Evolutionary conservation across 2,797 vertebrate genomes (phyloP), one percentile per base, ranked within the genome.

Genomic region (Schizopygopsis pylzovi): DNA sequence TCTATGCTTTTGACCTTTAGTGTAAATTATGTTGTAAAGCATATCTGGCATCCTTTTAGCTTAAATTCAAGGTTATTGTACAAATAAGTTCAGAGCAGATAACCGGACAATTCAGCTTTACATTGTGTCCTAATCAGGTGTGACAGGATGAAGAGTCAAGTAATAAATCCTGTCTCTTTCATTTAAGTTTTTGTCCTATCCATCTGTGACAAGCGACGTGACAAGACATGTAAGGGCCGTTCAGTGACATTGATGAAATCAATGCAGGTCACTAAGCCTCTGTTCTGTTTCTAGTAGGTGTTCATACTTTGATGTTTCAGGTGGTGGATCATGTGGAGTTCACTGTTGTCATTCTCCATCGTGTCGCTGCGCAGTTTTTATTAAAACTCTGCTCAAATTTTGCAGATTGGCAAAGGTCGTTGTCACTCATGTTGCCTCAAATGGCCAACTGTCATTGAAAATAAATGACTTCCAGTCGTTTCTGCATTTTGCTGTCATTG

Each of bases 391-490:
- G 22, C 15, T 63, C 56, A 43, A n/a, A 65, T 70, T 70, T 70
- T 68, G 79, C 65, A 22, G 43, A 82, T 56, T 43, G 49, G 7
- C 80, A 82, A 82, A 82, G 80, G 80, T 43, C 49, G 6, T 12
- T n/a, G 80, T 70, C 47, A 54, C 20, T 82, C 80, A 54, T 16
- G 49, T 54, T 8, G 1, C 67, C 47, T 82, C 20, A 71, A 82
- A 82, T 82, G 33, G 59, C 47, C 33, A 56, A 41, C 61, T 80
- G 54, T 61, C 37, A 79, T 10, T 41, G 76, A 43, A 43, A 79
- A 43, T 79, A 79, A 79, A 79, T 28, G 13, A 79, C 76, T 43
- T 79, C 13, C 22, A 43, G 76, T 43, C 76, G 76, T 79, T 61
- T 79, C 54, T 28, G 33, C 49, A 56, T 39, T 54, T 54, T 0